These are phyloP conservation scores for Trypoxylus dichotomus DNA, from an alignment of 1,140 invertebrate genomes.

Conservation along the genomic window DNA sequence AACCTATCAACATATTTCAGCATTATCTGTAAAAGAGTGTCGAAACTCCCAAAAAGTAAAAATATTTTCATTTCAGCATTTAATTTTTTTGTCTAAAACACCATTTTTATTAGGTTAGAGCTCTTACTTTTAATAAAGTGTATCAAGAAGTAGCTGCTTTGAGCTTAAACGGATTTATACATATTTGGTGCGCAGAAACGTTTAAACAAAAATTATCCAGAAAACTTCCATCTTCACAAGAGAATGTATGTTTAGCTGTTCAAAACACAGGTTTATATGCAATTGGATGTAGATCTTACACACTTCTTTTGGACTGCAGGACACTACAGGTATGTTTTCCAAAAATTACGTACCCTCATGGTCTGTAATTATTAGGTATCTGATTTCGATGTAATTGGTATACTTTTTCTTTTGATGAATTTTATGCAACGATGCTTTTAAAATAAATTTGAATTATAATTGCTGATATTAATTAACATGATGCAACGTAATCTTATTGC, in stretches of 20 bases:
- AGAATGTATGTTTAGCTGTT: conserved; percentile 90
- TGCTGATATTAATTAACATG: too few species aligned
- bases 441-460: too few species aligned
- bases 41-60: conserved; percentile 59
- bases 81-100: conserved; percentile 23
- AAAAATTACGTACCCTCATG: neutral
- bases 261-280: conserved; percentile 85
- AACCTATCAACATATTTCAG: conserved; percentile 64
- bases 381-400: too few species aligned
- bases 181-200: conserved; percentile 87
- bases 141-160: conserved; percentile 89
- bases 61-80: conserved; percentile 30
- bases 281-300: conserved; percentile 91
- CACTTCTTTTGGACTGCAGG: conserved; percentile 83
- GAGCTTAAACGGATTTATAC: conserved; percentile 89
- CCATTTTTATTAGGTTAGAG: conserved; percentile 73
- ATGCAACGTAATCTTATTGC: too few species aligned
- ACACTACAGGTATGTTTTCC: conserved; percentile 69
- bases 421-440: too few species aligned
- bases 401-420: too few species aligned
- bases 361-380: too few species aligned
- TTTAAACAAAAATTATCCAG: conserved; percentile 83
- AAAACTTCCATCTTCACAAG: conserved; percentile 85
- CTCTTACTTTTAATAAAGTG: conserved; percentile 82
- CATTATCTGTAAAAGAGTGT: conserved; percentile 77